These are phyloP conservation scores for Rhinogobius similis DNA, from an alignment of 2,113 vertebrate genomes.

Conservation along the genomic window DNA sequence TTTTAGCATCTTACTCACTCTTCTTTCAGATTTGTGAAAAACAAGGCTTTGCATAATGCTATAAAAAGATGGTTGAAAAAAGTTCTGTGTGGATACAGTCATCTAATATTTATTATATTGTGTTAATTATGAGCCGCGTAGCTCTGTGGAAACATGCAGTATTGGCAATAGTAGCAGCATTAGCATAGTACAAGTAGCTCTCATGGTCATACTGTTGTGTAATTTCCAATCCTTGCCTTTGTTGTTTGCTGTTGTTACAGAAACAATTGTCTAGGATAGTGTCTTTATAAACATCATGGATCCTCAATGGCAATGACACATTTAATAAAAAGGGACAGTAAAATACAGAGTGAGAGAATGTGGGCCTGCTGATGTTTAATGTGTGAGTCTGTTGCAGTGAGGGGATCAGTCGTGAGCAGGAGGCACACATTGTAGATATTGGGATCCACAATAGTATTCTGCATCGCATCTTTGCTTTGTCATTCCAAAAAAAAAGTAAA, in stretches of 20 bases:
- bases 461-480: not conserved
- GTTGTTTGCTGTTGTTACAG: too few species aligned
- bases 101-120: not conserved
- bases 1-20: constrained; percentile 37
- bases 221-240: too few species aligned
- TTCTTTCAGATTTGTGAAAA: constrained; percentile 50
- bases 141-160: too few species aligned
- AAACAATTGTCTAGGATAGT: not conserved
- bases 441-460: constrained; percentile 27
- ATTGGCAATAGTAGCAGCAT: too few species aligned
- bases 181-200: too few species aligned
- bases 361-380: not conserved
- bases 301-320: too few species aligned
- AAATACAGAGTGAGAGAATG: too few species aligned
- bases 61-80: not conserved
- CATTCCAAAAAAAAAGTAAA: constrained; percentile 13
- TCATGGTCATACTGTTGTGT: too few species aligned
- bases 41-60: constrained; percentile 31
- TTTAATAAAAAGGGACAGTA: too few species aligned
- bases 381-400: constrained; percentile 24
- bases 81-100: not conserved
- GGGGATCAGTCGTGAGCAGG: too few species aligned
- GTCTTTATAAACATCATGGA: not conserved
- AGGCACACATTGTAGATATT: constrained; percentile 23
- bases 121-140: not conserved